Evolutionary conservation across 2,888 invertebrate species (phyloP), one percentile per base, ranked within the genome.

Genomic region (Agrypnus murinus): DNA sequence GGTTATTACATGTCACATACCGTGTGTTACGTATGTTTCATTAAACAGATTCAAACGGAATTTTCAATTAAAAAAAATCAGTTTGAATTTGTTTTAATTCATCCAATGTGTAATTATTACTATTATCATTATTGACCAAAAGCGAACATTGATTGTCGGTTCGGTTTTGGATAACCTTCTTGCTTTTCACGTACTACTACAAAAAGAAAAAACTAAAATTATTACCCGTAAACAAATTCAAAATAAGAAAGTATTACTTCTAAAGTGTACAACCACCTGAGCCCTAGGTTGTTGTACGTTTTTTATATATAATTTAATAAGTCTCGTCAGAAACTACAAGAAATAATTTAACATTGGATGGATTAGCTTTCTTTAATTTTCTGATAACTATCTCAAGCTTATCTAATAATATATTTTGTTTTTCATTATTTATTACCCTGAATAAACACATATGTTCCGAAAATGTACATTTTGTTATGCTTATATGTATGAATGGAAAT

Each of bases 1-100:
- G 46, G 58, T 58, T 59, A 66, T 58, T 66, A 66, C 66, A 66
- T 25, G 19, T 66, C 48, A 66, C 66, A 59, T 25, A 25, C 25
- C 25, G 25, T 5, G 5, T 25, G 25, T 25, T 25, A 25, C 25
- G 25, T 31, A 40, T 36, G 34, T 25, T 25, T 60, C 45, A 40
- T 40, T 15, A 40, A 38, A 40, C 38, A 58, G 40, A 57, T 40
- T 40, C 38, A 31, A 43, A 43, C 8, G 17, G 46, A 62, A 12
- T 34, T 17, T 36, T 34, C 36, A 12, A 34, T 36, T 9, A 36
- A 6, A 1, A 38, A 12, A 3, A 36, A 19, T 57, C 65, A 25
- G 17, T 46, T 57, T 19, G 14, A 14, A 55, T 14, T 43, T 64
- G 40, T 43, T 31, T 14, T 34, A 25, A 50, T 3, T 12, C 12